Evolutionary conservation across 1,140 invertebrate genomes (phyloP).

Genomic region (Belonocnema kinseyi): DNA sequence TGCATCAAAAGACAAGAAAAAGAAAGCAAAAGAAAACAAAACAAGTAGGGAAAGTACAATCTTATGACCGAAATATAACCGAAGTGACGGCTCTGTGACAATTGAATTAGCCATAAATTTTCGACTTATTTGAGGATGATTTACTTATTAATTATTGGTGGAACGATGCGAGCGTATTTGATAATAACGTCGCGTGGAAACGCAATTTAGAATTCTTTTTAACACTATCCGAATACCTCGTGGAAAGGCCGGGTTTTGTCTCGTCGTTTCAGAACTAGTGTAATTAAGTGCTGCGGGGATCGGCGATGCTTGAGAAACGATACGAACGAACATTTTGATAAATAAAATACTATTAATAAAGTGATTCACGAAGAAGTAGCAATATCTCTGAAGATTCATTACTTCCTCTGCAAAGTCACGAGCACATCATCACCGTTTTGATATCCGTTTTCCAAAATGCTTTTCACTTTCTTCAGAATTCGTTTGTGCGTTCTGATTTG

Average conservation of each 20-base stretch:
- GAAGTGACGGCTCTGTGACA: slow-evolving; percentile 16
- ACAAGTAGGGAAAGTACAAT: slow-evolving; percentile 44
- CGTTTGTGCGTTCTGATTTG: background rate
- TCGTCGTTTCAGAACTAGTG: slow-evolving; percentile 18
- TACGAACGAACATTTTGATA: slow-evolving; percentile 69
- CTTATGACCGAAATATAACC: slow-evolving; percentile 32
- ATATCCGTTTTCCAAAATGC: background rate
- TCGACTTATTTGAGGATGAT: slow-evolving; percentile 9
- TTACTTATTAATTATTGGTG: slow-evolving; percentile 17
- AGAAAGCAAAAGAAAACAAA: too few species aligned
- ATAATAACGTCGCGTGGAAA: slow-evolving; percentile 42
- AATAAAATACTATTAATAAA: slow-evolving; percentile 65
- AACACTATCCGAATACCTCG: background rate
- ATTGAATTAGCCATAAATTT: slow-evolving; percentile 9
- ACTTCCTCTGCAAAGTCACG: slow-evolving; percentile 38
- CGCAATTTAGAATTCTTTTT: slow-evolving; percentile 2
- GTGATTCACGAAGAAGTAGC: slow-evolving; percentile 63
- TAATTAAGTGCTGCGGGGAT: slow-evolving; percentile 23
- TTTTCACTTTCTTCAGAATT: slow-evolving; percentile 14
- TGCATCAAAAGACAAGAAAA: slow-evolving; percentile 23
- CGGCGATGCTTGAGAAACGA: slow-evolving; percentile 48
- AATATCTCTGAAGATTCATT: slow-evolving; percentile 56
- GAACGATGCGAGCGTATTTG: slow-evolving; percentile 42
- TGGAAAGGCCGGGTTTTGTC: background rate
- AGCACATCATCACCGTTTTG: background rate